Base-by-base conservation (phyloP, 2,797 vertebrate species). In the Rhyacichthys aspro region DNA sequence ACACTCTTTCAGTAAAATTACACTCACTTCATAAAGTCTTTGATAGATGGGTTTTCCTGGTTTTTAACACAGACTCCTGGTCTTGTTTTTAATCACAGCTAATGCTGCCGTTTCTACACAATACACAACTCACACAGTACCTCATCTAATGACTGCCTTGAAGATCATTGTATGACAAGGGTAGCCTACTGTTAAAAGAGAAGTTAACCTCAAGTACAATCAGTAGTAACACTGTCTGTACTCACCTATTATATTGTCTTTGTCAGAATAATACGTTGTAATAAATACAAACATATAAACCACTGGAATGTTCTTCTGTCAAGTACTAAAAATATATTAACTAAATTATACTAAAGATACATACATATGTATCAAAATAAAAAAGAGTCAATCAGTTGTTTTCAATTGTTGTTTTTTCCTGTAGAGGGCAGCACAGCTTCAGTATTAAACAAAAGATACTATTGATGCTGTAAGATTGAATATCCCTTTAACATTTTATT, bases 101-200 rank as follows among this genome's bases (percentile, higher is more conserved):
- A 59, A 70, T 52, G 57, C 70, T 86, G 77, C 77, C 71, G 62
- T 74, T 71, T 63, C 28, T 77, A 53, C 37, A 69, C 46, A 75
- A 61, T 6, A 36, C 16, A 52, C 16, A 19, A 38, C 37, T 23
- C 5, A 23, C 19, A 23, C 19, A 38, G 9, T 38, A 38, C 37
- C 10, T 38, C 8, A 38, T 11, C 3, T 2, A 28, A 10, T 12
- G 0, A 50, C 18, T 54, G 19, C 16, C 43, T 78, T 62, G 19
- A 50, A 33, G 3, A 47, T 44, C 14, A 11, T 37, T 47, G 17
- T 18, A 19, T 14, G 8, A 39, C 36, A 3, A 17, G 43, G 17
- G 18, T n/a, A n/a, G n/a, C n/a, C n/a, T 39, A n/a, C 11, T 18
- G 16, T 38, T 55, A 2, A 43, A 57, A 7, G 37, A 56, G 3